A percentile compares a stretch with the other conserved stretches of the same genome.
Evolutionary conservation across 2,888 invertebrate species (phyloP).

Genomic region (Oeneis ivallda): DNA sequence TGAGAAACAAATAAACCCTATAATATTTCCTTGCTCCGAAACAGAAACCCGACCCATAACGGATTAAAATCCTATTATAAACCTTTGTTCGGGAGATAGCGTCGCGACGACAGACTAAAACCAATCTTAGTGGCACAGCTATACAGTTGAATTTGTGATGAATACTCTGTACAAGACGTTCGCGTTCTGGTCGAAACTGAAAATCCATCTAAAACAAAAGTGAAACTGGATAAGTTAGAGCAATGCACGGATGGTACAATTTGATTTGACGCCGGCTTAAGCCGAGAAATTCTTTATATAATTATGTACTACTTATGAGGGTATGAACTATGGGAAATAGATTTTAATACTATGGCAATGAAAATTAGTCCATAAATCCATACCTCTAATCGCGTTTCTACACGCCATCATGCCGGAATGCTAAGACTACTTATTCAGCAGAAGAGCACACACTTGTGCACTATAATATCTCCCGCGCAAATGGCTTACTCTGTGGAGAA

Average conservation of each 20-base stretch:
- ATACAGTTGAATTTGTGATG: neutral
- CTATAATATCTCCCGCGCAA: no score
- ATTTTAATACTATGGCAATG: no score
- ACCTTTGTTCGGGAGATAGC: constrained; percentile 25
- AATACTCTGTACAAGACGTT: neutral
- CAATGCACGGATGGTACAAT: constrained; percentile 19
- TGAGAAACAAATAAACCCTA: constrained; percentile 10
- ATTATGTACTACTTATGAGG: neutral
- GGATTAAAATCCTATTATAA: constrained; percentile 27
- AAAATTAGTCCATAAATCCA: no score
- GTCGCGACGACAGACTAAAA: constrained; percentile 1
- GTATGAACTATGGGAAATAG: no score
- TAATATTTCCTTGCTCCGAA: constrained; percentile 18
- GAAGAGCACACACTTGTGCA: no score
- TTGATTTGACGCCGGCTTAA: constrained; percentile 21
- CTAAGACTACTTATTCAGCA: no score
- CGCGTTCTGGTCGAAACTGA: constrained; percentile 8
- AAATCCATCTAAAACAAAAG: constrained; percentile 31
- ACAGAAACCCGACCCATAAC: constrained; percentile 25
- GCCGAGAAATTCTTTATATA: neutral
- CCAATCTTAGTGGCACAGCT: neutral
- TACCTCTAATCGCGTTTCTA: no score
- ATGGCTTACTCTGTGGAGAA: no score
- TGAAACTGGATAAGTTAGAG: constrained; percentile 33
- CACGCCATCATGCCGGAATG: no score